Conservation (phyloP, 2,113 vertebrate genomes). For the Morone chrysops region DNA sequence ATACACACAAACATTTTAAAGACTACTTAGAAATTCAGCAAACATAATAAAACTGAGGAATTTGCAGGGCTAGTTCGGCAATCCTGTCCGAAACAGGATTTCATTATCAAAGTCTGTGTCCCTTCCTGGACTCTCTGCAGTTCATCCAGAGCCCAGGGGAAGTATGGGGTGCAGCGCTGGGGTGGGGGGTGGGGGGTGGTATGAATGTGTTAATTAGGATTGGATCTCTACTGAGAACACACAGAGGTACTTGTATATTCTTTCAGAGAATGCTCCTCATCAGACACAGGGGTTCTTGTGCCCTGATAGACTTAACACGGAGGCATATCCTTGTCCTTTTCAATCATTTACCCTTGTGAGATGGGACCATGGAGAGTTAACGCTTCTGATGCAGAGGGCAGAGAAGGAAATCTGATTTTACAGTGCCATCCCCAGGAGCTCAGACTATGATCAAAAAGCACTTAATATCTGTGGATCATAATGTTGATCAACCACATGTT, state of each 20-base stretch:
- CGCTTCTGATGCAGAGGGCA: slow-evolving; percentile 63
- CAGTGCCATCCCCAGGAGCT: slow-evolving; percentile 44
- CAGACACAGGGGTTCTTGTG: slow-evolving; percentile 55
- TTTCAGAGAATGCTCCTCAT: slow-evolving; percentile 75
- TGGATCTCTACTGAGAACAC: slow-evolving; percentile 72
- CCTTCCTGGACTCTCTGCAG: slow-evolving; percentile 64
- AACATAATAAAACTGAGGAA: slow-evolving; percentile 68
- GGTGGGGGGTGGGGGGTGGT: slow-evolving; percentile 42
- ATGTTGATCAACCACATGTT: slow-evolving; percentile 61
- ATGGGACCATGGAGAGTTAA: slow-evolving; percentile 55
- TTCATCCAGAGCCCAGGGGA: slow-evolving; percentile 67
- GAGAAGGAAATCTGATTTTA: slow-evolving; percentile 58
- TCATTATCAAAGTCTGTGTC: slow-evolving; percentile 75
- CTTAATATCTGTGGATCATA: slow-evolving; percentile 45
- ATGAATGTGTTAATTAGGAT: slow-evolving; percentile 77
- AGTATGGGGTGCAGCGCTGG: slow-evolving; percentile 14
- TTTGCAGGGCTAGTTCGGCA: slow-evolving; percentile 45
- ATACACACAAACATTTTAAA: slow-evolving; percentile 71
- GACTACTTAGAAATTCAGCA: slow-evolving; percentile 72
- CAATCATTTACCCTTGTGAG: slow-evolving; percentile 66
- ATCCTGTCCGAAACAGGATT: slow-evolving; percentile 60
- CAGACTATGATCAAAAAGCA: slow-evolving; percentile 57
- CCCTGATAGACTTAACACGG: slow-evolving; percentile 53
- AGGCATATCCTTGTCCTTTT: slow-evolving; percentile 72
- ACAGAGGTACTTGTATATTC: slow-evolving; percentile 84